Conservation (phyloP, 2,888 invertebrate genomes). For the Noctua janthe region DNA sequence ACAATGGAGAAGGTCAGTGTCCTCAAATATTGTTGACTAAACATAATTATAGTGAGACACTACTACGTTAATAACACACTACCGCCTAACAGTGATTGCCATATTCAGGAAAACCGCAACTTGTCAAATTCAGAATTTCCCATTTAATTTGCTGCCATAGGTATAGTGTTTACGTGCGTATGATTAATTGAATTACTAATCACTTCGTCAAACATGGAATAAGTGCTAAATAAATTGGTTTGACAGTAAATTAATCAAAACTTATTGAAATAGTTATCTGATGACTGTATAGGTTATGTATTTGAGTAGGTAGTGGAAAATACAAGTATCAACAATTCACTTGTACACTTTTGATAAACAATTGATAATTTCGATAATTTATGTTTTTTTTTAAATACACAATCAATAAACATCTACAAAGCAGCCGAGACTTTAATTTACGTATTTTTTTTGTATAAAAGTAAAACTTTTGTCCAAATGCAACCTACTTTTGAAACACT, state of each 20-base stretch:
- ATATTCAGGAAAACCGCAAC: conserved; percentile 40
- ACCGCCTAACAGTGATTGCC: not conserved
- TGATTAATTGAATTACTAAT: conserved; percentile 33
- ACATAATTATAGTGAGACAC: not conserved
- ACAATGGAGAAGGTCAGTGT: no score
- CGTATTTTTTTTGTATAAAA: not conserved
- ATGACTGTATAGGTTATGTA: not conserved
- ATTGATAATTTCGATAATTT: conserved; percentile 2
- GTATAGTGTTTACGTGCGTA: not conserved
- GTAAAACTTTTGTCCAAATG: conserved; percentile 3
- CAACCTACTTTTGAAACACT: conserved; percentile 6
- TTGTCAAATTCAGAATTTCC: conserved; percentile 28
- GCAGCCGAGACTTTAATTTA: not conserved
- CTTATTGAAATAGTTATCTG: not conserved
- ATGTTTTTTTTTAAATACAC: not conserved
- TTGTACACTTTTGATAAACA: conserved; percentile 2
- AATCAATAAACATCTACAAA: conserved; percentile 1
- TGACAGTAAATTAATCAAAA: conserved; percentile 19
- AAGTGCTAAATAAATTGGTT: conserved; percentile 11
- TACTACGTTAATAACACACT: no score
- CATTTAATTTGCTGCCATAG: conserved; percentile 13
- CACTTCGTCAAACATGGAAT: not conserved
- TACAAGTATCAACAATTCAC: not conserved
- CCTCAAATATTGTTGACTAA: not conserved
- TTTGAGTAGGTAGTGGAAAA: conserved; percentile 1